These are phyloP conservation scores for Pterophyllum scalare DNA, from an alignment of 2,113 vertebrate genomes.

Conservation along the genomic window DNA sequence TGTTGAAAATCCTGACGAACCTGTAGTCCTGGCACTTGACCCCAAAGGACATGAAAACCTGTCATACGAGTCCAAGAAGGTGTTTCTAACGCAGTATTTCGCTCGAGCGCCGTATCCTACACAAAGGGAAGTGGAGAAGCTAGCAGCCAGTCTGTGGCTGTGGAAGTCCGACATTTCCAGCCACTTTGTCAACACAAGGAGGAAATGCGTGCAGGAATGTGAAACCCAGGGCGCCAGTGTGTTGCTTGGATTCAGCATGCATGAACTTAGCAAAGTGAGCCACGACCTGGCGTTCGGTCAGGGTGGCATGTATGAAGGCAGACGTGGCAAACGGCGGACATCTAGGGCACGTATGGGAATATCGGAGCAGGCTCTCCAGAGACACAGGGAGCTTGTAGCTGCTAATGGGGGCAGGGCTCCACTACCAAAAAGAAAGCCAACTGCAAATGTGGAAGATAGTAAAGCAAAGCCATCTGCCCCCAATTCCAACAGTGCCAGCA, in stretches of 20 bases:
- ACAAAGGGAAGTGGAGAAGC: conserved; percentile 92
- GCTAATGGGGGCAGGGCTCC: conserved; percentile 51
- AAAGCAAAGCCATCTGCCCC: conserved; percentile 12
- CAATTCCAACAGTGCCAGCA: conserved; percentile 56
- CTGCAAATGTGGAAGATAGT: background rate
- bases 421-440: background rate
- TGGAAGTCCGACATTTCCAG: conserved; percentile 96
- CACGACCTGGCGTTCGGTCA: conserved; percentile 88
- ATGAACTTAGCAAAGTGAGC: conserved; percentile 87
- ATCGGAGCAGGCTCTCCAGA: conserved; percentile 71
- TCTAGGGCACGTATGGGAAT: conserved; percentile 84
- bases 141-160: conserved; percentile 93
- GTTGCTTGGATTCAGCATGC: conserved; percentile 95
- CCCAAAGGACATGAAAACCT: conserved; percentile 95
- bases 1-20: conserved; percentile 91
- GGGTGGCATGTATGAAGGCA: conserved; percentile 84
- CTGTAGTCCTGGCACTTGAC: conserved; percentile 90
- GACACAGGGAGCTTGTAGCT: conserved; percentile 51
- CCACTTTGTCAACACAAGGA: conserved; percentile 92
- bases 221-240: conserved; percentile 86
- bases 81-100: conserved; percentile 94
- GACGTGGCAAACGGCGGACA: conserved; percentile 79
- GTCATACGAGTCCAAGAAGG: conserved; percentile 94
- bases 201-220: conserved; percentile 91
- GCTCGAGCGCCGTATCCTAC: conserved; percentile 91